phyloP scores from a whole-genome alignment of 1,140 invertebrate species.

The Brachionus asplanchnoidis region DNA sequence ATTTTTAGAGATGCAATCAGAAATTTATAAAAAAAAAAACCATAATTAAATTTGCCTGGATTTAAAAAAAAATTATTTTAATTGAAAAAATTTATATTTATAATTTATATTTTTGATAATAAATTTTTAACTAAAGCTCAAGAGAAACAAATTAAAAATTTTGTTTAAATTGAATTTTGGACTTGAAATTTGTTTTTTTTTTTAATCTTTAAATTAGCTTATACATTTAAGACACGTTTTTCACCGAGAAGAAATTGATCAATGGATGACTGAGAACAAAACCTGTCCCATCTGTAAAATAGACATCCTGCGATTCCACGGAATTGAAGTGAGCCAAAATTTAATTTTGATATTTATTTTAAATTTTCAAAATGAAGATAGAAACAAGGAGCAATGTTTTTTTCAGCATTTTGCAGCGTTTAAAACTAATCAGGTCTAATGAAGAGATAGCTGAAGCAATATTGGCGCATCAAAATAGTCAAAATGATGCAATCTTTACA shows the following conservation, averaged over 20 bases:
- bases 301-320: constrained; percentile 86
- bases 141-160: too few relatives aligned
- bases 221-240: constrained; percentile 71
- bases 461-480: constrained; percentile 1
- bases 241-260: constrained; percentile 87
- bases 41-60: too few relatives aligned
- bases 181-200: neutral
- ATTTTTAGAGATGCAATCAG: too few relatives aligned
- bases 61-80: too few relatives aligned
- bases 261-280: constrained; percentile 83
- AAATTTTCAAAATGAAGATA: neutral
- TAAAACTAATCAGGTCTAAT: neutral
- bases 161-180: too few relatives aligned
- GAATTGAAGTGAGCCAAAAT: constrained; percentile 49
- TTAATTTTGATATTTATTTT: neutral
- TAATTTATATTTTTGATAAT: too few relatives aligned
- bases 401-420: neutral
- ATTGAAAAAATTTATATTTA: too few relatives aligned
- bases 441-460: constrained; percentile 12
- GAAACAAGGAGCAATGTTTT: neutral
- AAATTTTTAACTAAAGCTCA: too few relatives aligned
- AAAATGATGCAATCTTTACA: neutral
- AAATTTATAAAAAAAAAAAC: too few relatives aligned
- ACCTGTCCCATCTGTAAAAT: constrained; percentile 95
- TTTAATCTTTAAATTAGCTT: neutral